Evolutionary conservation across 2,797 vertebrate species (phyloP), one percentile per base, ranked within the genome.

Genomic region (Enteromius anoplus): DNA sequence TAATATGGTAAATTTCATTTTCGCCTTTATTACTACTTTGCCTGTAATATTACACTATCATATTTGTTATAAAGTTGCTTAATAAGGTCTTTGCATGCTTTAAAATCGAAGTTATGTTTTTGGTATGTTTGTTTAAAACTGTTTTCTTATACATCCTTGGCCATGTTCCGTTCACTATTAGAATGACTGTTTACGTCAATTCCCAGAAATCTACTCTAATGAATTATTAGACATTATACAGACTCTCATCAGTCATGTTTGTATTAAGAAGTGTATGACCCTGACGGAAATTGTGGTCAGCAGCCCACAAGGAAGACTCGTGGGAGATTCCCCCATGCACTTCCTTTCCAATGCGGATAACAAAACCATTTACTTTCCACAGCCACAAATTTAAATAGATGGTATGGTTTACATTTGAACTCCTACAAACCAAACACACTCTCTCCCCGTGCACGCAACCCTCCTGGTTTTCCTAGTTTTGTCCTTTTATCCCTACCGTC

Each of bases 271-370:
- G n/a, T 55, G 73, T 10, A 14, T 70, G 66, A 80, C 34, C 53
- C 42, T 14, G 34, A 77, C 71, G 29, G 78, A 80, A 58, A 34
- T 51, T 60, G 75, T 72, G 75, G 40, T 10, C 26, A 9, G 45
- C 77, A 40, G 11, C 53, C 64, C 58, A 40, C 3, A 32, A 81
- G 62, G 29, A 85, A 77, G 26, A 23, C 23, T 58, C 21, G 23
- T 51, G 76, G 82, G 85, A 88, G 78, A 86, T 72, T 85, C 84
- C 69, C 73, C 3, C 1, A 53, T 58, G 17, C 42, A 72, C 81
- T 85, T 83, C 82, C 81, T 79, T 40, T 76, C 2, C 37, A n/a
- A n/a, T 19, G 11, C 49, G 17, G n/a, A 47, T n/a, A 47, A 55
- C 51, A 76, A 85, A 78, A 11, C 0, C 6, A 58, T 23, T 66